phyloP scores from a whole-genome alignment of 2,888 invertebrate genomes.

The Agriopis aurantiaria region DNA sequence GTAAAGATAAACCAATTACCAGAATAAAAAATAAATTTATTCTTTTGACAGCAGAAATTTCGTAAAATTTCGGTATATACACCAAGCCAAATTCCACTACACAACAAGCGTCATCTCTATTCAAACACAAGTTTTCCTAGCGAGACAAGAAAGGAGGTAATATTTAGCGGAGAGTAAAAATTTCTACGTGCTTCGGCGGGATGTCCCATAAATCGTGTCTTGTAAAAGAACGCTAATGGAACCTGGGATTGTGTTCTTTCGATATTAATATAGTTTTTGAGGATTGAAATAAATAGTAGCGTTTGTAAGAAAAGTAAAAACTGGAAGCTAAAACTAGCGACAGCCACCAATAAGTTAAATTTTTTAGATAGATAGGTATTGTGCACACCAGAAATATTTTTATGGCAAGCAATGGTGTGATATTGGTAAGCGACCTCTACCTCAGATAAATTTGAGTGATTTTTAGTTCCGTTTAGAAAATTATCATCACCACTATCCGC shows the following conservation, averaged over 20 bases:
- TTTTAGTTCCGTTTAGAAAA: too few species aligned
- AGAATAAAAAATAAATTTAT: too few species aligned
- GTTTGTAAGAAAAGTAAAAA: not conserved
- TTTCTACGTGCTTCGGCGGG: slow-evolving; percentile 70
- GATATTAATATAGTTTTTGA: slow-evolving; percentile 61
- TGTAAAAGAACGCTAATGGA: slow-evolving; percentile 80
- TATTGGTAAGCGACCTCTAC: too few species aligned
- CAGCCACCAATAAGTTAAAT: not conserved
- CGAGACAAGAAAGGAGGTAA: slow-evolving; percentile 66
- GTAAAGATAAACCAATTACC: too few species aligned
- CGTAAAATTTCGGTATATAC: not conserved
- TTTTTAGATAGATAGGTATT: too few species aligned
- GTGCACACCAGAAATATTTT: too few species aligned
- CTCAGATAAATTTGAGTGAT: too few species aligned
- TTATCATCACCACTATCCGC: too few species aligned
- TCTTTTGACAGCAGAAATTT: not conserved
- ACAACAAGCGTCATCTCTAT: slow-evolving; percentile 41
- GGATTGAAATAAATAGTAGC: slow-evolving; percentile 11
- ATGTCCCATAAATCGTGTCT: slow-evolving; percentile 77
- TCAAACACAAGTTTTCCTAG: slow-evolving; percentile 46
- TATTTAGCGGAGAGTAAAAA: slow-evolving; percentile 79
- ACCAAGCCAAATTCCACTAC: slow-evolving; percentile 22
- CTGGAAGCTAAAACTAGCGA: not conserved
- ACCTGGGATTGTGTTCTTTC: slow-evolving; percentile 63
- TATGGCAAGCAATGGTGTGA: too few species aligned